Evolutionary conservation across 2,797 vertebrate genomes (phyloP), one percentile per base, ranked within the genome.

Genomic region (Phoxinus dragarum): DNA sequence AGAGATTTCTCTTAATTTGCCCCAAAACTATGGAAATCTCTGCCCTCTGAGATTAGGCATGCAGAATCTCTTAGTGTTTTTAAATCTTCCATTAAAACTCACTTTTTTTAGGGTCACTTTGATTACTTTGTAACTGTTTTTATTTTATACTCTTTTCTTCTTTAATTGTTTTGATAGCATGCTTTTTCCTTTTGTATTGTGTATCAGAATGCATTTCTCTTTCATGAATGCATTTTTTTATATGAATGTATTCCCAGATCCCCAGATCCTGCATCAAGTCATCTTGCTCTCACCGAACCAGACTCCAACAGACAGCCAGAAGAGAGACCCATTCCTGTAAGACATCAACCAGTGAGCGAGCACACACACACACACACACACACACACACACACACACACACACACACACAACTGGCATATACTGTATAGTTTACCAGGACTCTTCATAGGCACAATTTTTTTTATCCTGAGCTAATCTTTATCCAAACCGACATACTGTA

Each of bases 261-360:
- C 81, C 89, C 85, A 94, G 92, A 86, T 89, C 88, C 91, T 92
- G 94, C 76, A 91, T 90, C 89, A 96, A 94, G 93, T 88, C 89
- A 64, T 84, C 92, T 67, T 36, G 79, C 84, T 90, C 90, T 92
- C 84, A 14, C 69, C 89, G 88, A 75, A 89, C 86, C 80, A 87
- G 91, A 87, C 92, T 92, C 66, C 84, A 92, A 82, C 88, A 93
- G 56, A 93, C 92, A 86, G 91, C 91, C 88, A 92, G 93, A 88
- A 88, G 90, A 19, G 71, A 86, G 4, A 88, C 86, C 3, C 92
- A 92, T 86, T 92, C 95, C 86, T 95, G 92, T 89, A 97, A 95
- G 94, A 88, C 93, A 86, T 84, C 93, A 81, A 92, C 93, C 69
- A 90, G 97, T 99, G 92, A 88, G 47, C 3, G 93, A 21, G 10